A percentile compares a stretch with the other conserved stretches of the same genome.
These are phyloP conservation scores for Tenthredo mesomela DNA, from an alignment of 2,888 invertebrate genomes.

Conservation along the genomic window DNA sequence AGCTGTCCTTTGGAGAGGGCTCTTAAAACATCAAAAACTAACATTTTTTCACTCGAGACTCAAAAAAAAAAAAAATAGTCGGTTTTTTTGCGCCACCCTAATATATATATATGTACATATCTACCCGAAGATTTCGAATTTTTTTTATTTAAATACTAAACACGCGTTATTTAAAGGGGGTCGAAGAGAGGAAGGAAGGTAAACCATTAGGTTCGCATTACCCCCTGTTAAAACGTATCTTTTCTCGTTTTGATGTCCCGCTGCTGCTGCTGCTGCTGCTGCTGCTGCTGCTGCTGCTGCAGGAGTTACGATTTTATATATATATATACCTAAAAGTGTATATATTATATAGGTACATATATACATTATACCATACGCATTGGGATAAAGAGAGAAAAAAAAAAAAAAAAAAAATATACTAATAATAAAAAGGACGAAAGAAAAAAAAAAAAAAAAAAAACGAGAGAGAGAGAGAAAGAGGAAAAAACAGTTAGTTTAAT, in stretches of 20 bases:
- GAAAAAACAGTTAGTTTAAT: constrained; percentile 1
- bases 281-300: too few relatives aligned
- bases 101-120: neutral
- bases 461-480: neutral
- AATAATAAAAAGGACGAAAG: neutral
- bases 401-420: neutral
- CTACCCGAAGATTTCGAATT: neutral
- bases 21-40: too few relatives aligned
- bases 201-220: constrained; percentile 12
- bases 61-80: too few relatives aligned
- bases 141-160: neutral
- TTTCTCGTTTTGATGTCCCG: neutral
- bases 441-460: neutral
- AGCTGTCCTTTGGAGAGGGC: too few relatives aligned
- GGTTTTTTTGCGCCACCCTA: too few relatives aligned
- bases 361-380: too few relatives aligned
- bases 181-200: neutral
- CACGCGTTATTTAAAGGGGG: neutral
- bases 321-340: neutral
- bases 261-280: too few relatives aligned
- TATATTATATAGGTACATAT: neutral
- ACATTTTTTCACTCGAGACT: too few relatives aligned
- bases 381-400: too few relatives aligned
- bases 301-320: neutral
- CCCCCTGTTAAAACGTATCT: constrained; percentile 9